Base-by-base conservation (phyloP, 2,797 vertebrate genomes). In the Paedocypris micromegethes region DNA sequence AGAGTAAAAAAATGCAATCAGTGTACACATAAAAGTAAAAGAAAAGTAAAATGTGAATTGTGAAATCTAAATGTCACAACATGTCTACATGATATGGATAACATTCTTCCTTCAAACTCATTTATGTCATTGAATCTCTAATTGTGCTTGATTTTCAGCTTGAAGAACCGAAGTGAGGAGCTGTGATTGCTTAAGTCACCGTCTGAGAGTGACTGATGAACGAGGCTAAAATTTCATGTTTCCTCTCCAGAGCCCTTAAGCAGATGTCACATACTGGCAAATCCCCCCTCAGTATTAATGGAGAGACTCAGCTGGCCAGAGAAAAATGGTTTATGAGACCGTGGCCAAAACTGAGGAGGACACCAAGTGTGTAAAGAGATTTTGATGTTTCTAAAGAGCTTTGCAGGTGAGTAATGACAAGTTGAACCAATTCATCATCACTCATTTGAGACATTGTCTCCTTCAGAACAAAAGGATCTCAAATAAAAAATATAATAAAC, bases 241-340 rank as follows among this genome's bases (percentile, higher is more conserved):
- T 72, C 72, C 61, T 74, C 72, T 69, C 64, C 72, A 73, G 72
- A 72, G 73, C 61, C 59, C 68, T 76, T 72, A 65, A 76, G 68
- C 72, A 75, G 74, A 76, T 78, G 74, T 70, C 74, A 69, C 54
- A 62, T 64, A 70, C 67, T 76, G 74, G 77, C 74, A 72, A 72
- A 69, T 69, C 72, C 50, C 61, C 49, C 53, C 61, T 66, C 60
- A 61, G 57, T 56, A 68, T 71, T 74, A 78, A 78, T 74, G 65
- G 69, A 65, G 66, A 63, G 68, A 42, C 72, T 76, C 74, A 74
- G 72, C 72, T 78, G 72, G 68, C 71, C 68, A 64, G 52, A 51
- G 57, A 68, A 64, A 56, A 81, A 61, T 62, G 79, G 78, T 78
- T 23, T 79, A 46, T 58, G 61, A 70, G 61, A 64, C 48, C 51